A percentile compares a stretch with the other conserved stretches of the same genome.
phyloP scores from a whole-genome alignment of 2,797 vertebrate genomes.

The Botia almorhae region DNA sequence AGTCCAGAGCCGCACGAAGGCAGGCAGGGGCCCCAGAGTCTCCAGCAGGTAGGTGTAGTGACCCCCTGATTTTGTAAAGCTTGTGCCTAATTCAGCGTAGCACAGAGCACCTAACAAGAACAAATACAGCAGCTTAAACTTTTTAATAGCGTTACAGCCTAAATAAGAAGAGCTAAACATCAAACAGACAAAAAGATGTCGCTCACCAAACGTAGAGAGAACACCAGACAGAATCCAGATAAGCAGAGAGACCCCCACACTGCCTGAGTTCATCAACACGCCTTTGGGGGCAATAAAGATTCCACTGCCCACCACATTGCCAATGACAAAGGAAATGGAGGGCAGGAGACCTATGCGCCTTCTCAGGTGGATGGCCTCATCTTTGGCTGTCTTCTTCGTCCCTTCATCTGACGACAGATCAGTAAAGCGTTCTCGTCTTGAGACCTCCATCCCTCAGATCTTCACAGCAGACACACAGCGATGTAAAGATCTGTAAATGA shows the following conservation, averaged over 20 bases:
- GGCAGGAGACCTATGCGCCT: slow-evolving; percentile 81
- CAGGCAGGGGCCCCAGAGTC: slow-evolving; percentile 84
- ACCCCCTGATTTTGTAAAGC: slow-evolving; percentile 81
- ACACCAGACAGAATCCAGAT: slow-evolving; percentile 84
- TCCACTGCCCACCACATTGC: slow-evolving; percentile 88
- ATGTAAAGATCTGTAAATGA: too few relatives aligned
- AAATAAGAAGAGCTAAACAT: too few relatives aligned
- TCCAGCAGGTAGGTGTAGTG: slow-evolving; percentile 81
- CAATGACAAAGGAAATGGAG: slow-evolving; percentile 80
- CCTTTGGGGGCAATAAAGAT: slow-evolving; percentile 91
- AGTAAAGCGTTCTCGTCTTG: background rate
- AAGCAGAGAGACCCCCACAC: slow-evolving; percentile 83
- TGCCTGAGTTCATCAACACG: slow-evolving; percentile 85
- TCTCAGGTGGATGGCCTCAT: slow-evolving; percentile 75
- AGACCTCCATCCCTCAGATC: slow-evolving; percentile 10
- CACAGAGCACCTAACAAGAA: slow-evolving; percentile 79
- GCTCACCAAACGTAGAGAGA: slow-evolving; percentile 84
- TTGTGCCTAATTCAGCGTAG: slow-evolving; percentile 81
- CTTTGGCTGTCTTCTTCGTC: slow-evolving; percentile 42
- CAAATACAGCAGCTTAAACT: too few relatives aligned
- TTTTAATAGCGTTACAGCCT: too few relatives aligned
- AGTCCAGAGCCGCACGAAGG: slow-evolving; percentile 86
- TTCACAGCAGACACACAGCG: background rate
- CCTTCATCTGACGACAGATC: background rate
- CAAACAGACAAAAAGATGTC: background rate